Base-by-base conservation (phyloP, 2,888 invertebrate species). In the Drosophila basisetae region DNA sequence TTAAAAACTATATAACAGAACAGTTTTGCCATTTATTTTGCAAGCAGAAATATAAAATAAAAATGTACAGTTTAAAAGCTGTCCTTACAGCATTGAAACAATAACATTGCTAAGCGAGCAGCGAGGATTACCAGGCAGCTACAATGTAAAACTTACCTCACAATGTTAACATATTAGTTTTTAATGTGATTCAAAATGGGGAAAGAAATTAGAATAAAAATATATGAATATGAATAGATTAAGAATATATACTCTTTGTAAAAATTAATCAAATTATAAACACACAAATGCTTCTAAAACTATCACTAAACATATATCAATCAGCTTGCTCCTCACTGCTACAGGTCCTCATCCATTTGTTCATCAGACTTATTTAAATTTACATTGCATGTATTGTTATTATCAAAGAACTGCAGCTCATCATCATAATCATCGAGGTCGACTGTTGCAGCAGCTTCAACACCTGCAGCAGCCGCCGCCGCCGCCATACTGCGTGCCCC, bases 351-450 rank as follows among this genome's bases (percentile, higher is more conserved):
- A 82, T 94, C 94, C 86, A 93, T 90, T 73, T 89, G 89, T 66
- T 90, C 87, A 67, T 90, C 87, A 87, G 87, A 89, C 81, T 91
- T 91, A 78, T 94, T 94, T 68, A 93, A 92, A 87, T 94, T 94
- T 80, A 94, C 92, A 85, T 93, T 94, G 78, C 89, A 93, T 73
- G 88, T 92, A 65, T 93, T 93, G 80, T 93, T 93, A 68, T 92
- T 90, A 68, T 92, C 91, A 43, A 91, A 84, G 68, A 87, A 91
- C 66, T 91, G 80, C 39, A 89, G 91, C 64, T 91, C 87, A 63
- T 91, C 88, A 53, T 91, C 91, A 60, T 89, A 91, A 65, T 92
- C 91, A n/a, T 86, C 90, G 25, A 88, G 83, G 30, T 78, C 73
- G 7, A 58, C 71, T 0, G 22, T 31, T 25, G 60, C 53, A 2